These are phyloP conservation scores for Chironomus tepperi DNA, from an alignment of 1,140 invertebrate species.

Conservation along the genomic window DNA sequence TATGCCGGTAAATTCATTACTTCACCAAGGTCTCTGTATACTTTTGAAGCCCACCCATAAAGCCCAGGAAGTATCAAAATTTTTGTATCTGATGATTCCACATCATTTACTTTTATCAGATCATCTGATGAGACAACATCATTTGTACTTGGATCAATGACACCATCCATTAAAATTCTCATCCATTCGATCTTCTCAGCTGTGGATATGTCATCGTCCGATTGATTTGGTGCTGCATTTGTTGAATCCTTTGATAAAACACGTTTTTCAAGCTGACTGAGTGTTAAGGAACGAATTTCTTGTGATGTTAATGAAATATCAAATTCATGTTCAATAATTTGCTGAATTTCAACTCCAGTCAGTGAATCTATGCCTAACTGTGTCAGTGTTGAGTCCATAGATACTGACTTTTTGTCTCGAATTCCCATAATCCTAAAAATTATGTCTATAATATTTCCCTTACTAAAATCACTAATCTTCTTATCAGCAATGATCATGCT, in stretches of 20 bases:
- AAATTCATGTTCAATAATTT: conserved; percentile 73
- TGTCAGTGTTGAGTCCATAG: conserved; percentile 53
- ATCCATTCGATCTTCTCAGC: neutral
- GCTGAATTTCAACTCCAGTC: conserved; percentile 83
- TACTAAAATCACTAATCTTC: conserved; percentile 44
- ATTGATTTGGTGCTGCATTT: neutral
- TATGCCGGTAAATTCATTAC: conserved; percentile 29
- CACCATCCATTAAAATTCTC: neutral
- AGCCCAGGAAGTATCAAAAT: conserved; percentile 61
- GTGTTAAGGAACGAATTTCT: conserved; percentile 59
- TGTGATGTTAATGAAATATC: conserved; percentile 68
- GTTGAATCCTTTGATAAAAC: neutral
- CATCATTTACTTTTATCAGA: neutral
- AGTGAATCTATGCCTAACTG: conserved; percentile 88
- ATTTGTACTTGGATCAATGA: neutral
- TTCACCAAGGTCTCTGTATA: conserved; percentile 34
- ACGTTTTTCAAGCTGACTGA: conserved; percentile 29
- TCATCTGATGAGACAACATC: neutral
- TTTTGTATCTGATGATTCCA: neutral
- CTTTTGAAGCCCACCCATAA: conserved; percentile 56
- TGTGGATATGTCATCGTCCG: neutral
- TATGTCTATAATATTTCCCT: conserved; percentile 52
- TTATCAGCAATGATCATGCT: conserved; percentile 74
- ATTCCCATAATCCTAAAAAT: conserved; percentile 55
- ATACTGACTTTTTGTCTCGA: conserved; percentile 49